Base-by-base conservation (phyloP, 2,888 invertebrate genomes). In the Amorpha juglandis region DNA sequence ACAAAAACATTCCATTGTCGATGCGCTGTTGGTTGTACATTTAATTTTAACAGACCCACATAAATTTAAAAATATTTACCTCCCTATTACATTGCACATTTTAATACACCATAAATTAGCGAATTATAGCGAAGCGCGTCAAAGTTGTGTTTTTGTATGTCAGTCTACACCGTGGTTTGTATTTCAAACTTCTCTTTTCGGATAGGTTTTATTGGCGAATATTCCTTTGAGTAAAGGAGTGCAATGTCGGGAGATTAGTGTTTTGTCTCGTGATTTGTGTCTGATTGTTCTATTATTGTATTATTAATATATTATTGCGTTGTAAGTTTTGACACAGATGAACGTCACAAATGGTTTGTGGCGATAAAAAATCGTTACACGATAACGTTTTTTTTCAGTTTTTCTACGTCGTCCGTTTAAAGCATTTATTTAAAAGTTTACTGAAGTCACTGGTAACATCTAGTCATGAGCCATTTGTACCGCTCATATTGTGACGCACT, bases 201-300 rank as follows among this genome's bases (percentile, higher is more conserved):
- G 27, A 42, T 45, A 58, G 74, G 74, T 76, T 74, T 74, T 72
- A 72, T 71, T 64, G 76, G 71, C 75, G 69, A 71, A 75, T 74
- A 76, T 75, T 74, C 75, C 74, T 78, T 76, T 73, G 68, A 72
- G 70, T 69, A 72, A 75, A 74, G 70, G 78, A 76, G 81, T 77
- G 81, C 78, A 73, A 77, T 72, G 74, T 73, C 72, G 76, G 75
- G 74, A 75, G 77, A 73, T 74, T 73, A 69, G 69, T 69, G 71
- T 76, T 73, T 6, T 71, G 63, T 63, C 52, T 52, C 50, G 65
- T 65, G 58, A 65, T 64, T 55, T 45, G 65, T 62, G 51, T 62
- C 50, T 65, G 7, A 27, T 73, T 70, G 71, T 70, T 74, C 68
- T 72, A 66, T 72, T 74, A 76, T 72, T 70, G 68, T 74, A 74